phyloP scores from a whole-genome alignment of 1,140 invertebrate genomes.

The Drosophila setifemur region DNA sequence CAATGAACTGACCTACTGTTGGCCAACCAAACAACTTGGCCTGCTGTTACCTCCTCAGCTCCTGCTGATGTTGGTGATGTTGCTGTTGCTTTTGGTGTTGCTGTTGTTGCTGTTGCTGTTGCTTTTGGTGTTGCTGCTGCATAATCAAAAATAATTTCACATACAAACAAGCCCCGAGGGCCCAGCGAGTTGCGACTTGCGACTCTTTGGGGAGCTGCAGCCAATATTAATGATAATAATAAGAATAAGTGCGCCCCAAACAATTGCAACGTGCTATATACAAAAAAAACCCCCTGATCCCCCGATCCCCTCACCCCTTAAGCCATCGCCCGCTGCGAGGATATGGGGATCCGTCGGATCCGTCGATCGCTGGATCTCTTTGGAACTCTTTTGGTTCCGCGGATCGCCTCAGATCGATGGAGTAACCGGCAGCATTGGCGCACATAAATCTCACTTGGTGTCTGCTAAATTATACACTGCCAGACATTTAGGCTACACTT shows the following conservation, averaged over 20 bases:
- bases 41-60: conserved; percentile 5
- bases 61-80: neutral
- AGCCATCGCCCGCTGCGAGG: conserved; percentile 34
- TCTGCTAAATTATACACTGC: conserved; percentile 82
- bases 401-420: conserved; percentile 17
- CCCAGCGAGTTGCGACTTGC: conserved; percentile 24
- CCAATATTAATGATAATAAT: conserved; percentile 80
- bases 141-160: conserved; percentile 81
- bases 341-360: conserved; percentile 43
- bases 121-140: conserved; percentile 47
- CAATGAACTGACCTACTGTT: conserved; percentile 76
- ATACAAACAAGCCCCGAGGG: conserved; percentile 79
- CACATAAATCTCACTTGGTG: conserved; percentile 83
- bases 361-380: conserved; percentile 17
- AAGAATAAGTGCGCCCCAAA: conserved; percentile 77
- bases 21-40: conserved; percentile 39
- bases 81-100: neutral
- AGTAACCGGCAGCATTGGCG: conserved; percentile 70
- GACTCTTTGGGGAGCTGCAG: conserved; percentile 52
- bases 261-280: conserved; percentile 61
- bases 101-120: neutral
- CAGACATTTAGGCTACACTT: conserved; percentile 81
- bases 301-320: no score
- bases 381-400: neutral
- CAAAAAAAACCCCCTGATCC: no score